A percentile compares a stretch with the other conserved stretches of the same genome.
These are phyloP conservation scores for Clunio marinus DNA, from an alignment of 2,888 invertebrate species.

Conservation along the genomic window DNA sequence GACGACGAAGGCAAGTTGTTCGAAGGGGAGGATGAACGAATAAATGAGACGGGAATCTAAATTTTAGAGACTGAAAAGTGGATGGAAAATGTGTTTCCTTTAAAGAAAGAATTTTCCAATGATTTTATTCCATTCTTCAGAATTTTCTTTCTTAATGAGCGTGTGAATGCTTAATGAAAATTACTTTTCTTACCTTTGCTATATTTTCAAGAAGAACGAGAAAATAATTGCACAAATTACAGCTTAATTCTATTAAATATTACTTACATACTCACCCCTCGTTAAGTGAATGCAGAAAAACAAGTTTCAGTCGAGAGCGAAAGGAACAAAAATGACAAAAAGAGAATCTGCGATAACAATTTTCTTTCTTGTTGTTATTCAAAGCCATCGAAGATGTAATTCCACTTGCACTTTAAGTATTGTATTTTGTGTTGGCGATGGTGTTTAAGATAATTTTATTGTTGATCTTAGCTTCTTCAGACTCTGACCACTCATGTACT, in stretches of 20 bases:
- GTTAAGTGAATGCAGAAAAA: conserved; percentile 22
- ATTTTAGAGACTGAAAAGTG: not conserved
- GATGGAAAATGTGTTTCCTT: too few relatives aligned
- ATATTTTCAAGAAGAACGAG: too few relatives aligned
- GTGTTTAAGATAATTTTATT: conserved; percentile 37
- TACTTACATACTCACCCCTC: conserved; percentile 4
- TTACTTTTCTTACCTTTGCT: too few relatives aligned
- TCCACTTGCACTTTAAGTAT: conserved; percentile 16
- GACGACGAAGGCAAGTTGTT: not conserved
- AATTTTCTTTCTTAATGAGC: too few relatives aligned
- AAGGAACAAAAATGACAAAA: not conserved
- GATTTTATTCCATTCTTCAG: too few relatives aligned
- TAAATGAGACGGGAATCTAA: not conserved
- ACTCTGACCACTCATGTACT: not conserved
- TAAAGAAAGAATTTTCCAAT: too few relatives aligned
- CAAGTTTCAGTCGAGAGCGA: conserved; percentile 13
- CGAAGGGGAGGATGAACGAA: not conserved
- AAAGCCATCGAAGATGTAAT: conserved; percentile 15
- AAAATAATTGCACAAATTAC: not conserved
- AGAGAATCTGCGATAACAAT: conserved; percentile 24
- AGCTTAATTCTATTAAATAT: not conserved
- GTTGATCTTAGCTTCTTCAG: not conserved
- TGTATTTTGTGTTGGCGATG: conserved; percentile 11
- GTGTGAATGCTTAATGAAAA: too few relatives aligned
- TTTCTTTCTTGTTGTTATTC: conserved; percentile 5